Base-by-base conservation (phyloP, 53 echinoderm and acorn worm species). In the Holothuria scabra region DNA sequence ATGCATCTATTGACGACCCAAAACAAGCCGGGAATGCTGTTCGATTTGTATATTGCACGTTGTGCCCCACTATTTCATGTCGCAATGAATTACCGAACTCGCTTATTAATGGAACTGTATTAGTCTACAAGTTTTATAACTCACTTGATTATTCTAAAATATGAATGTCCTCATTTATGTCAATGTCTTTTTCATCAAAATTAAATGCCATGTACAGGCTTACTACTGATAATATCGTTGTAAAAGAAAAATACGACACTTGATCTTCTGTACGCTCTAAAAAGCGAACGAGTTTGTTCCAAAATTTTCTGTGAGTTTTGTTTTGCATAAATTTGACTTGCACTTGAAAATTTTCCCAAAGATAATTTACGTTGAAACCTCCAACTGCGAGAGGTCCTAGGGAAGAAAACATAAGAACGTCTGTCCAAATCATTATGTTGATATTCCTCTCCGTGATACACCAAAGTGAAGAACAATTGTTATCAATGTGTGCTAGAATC, bases 391-490 rank as follows among this genome's bases (percentile, higher is more conserved):
- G 30, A 21, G 59, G 28, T 21, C 57, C 78, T 3, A 78, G 57
- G 13, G 29, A 14, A 57, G 56, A 78, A 28, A 78, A 78, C 78
- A 78, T 78, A 13, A 56, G 19, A 59, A 78, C 78, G 21, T 78
- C 78, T 0, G 32, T 56, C 78, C 78, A 78, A 34, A 78, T 78
- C 78, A 78, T 78, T 12, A 78, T 56, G 24, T 58, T 78, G 19
- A 78, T 29, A 57, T 56, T 56, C n/a, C 52, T 78, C 58, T 78
- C 29, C 19, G 28, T 57, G 14, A 32, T 12, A 31, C 20, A 56
- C 56, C 41, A 41, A 41, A 41, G 41, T 2, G 41, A 41, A 41
- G 41, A 4, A 6, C 41, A 41, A 41, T 41, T 10, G 2, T 41
- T 41, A 41, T 41, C 41, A 6, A 41, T 41, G 41, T 41, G 41